phyloP scores from a whole-genome alignment of 35 echinoderm and acorn worm genomes.

The Strongylocentrotus purpuratus region DNA sequence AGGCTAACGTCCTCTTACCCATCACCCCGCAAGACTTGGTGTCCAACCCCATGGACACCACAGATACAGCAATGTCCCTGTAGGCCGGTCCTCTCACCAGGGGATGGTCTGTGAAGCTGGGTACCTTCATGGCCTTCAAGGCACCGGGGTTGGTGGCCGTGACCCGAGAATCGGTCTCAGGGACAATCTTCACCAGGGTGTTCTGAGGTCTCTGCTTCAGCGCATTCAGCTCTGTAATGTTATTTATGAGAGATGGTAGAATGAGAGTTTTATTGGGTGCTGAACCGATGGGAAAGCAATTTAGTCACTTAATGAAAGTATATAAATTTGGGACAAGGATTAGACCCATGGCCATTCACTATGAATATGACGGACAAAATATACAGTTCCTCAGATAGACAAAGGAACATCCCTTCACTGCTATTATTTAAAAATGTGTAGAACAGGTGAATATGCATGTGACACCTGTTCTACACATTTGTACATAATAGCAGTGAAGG shows the following conservation, averaged over 20 bases:
- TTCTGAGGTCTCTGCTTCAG: conserved; percentile 71
- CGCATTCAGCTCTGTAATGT: conserved; percentile 63
- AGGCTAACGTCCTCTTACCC: conserved; percentile 56
- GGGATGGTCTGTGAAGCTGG: conserved; percentile 73
- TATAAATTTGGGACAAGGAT: background rate
- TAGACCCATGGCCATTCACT: no score
- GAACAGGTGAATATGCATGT: no score
- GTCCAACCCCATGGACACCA: conserved; percentile 62
- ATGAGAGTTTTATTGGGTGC: background rate
- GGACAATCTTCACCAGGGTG: conserved; percentile 71
- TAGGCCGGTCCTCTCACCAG: conserved; percentile 66
- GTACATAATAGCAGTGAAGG: no score
- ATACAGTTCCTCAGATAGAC: no score
- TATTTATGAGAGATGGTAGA: background rate
- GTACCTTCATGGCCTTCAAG: conserved; percentile 64
- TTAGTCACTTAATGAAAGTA: background rate
- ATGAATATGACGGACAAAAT: no score
- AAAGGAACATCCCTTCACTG: no score
- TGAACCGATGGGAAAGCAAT: background rate
- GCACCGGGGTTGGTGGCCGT: conserved; percentile 59
- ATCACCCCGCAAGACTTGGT: conserved; percentile 77
- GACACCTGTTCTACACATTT: no score
- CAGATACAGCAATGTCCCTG: conserved; percentile 47
- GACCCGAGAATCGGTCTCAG: conserved; percentile 45
- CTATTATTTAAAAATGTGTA: no score